Evolutionary conservation across 2,113 vertebrate genomes (phyloP), one percentile per base, ranked within the genome.

Genomic region (Proteles cristata): DNA sequence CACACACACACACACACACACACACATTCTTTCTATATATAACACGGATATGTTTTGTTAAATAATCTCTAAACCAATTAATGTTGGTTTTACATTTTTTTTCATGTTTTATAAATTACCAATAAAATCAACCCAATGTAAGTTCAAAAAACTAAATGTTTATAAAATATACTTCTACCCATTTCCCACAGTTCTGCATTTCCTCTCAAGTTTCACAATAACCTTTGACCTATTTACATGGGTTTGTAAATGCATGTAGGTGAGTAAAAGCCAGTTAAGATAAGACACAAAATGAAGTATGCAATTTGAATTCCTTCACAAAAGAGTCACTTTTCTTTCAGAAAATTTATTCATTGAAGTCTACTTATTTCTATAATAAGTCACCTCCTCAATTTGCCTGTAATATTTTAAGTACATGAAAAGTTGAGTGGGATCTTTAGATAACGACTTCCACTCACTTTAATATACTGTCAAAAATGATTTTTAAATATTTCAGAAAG

Each of bases 401-500:
- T 97, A 97, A 98, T 98, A 98, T 98, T 98, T 98, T 98, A 98
- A 98, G 96, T 90, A 92, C 35, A 94, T 71, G 68, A 82, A 96
- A 96, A 97, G 90, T 94, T 96, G 90, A 97, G 90, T 88, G 80
- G 55, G 71, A 88, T 96, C 96, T 93, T 97, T 92, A 97, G 71
- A 88, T 95, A 97, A 96, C 96, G 94, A 92, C 90, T 94, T 97
- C 39, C 66, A 93, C 48, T 97, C 69, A 93, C 94, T 98, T 58
- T 95, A 98, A 98, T 73, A 90, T 25, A 93, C 66, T 93, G 69
- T 92, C 95, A 98, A 98, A 97, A 98, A 93, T 93, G 94, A 98
- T 98, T 99, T 98, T 97, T 96, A 96, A 98, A 98, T 98, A 93
- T 97, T 98, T 98, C 92, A 98, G 95, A 86, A 97, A 95, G 93